Evolutionary conservation across 2,797 vertebrate genomes (phyloP), one percentile per base, ranked within the genome.

Genomic region (Enteromius argenteus): DNA sequence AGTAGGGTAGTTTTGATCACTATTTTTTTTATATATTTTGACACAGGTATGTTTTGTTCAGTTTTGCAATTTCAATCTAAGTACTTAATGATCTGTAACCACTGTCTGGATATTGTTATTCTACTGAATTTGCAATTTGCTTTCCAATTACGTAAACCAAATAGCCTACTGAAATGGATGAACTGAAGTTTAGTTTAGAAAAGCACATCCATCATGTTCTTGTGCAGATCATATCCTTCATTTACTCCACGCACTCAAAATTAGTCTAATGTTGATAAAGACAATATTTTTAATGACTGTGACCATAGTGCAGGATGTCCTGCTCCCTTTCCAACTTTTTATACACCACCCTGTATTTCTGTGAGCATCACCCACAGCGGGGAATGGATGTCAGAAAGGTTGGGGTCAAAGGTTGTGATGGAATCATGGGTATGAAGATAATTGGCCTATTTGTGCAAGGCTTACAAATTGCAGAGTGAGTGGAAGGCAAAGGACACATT

Each of bases 221-320:
- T 77, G 13, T 81, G 66, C 75, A 76, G 62, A 37, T 68, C 35
- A 39, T 74, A 76, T 72, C 37, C 66, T 86, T 84, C 86, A 92
- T 89, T 90, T 87, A 92, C 91, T 91, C 91, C 46, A 86, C 83
- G 60, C 84, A 87, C 67, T 89, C 2, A 13, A 72, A 92, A 90
- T 92, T 91, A 91, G 82, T 87, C 81, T 81, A 87, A 86, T 84
- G 85, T 87, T 89, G 84, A 87, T 72, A 69, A 91, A 89, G 75
- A 91, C 92, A 91, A 81, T 77, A 86, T 85, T 86, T 84, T 84
- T 74, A 74, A 89, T 93, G 92, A 94, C 93, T 94, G 92, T 91
- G 93, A 91, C 83, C 85, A 72, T 51, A 85, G 89, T 86, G 86
- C 73, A 86, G 84, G 84, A 80, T 80, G 78, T 73, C 90, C 74